Conservation (phyloP, 2,888 invertebrate genomes). For the Heliconius hortense region DNA sequence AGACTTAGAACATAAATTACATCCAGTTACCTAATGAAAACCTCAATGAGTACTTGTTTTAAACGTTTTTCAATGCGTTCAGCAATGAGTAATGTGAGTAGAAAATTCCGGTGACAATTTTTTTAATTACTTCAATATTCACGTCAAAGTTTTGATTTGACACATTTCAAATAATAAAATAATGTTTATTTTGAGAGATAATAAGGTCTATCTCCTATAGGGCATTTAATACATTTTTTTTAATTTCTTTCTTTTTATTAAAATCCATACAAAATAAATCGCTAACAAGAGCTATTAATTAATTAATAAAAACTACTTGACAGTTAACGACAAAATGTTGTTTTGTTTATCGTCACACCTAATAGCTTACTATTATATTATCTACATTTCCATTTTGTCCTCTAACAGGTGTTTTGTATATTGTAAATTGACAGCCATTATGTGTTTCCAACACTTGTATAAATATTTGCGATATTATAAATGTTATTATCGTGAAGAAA, state of each 20-base stretch:
- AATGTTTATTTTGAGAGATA: background rate
- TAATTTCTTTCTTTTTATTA: background rate
- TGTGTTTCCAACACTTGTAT: conserved; percentile 51
- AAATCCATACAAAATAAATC: background rate
- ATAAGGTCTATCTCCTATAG: background rate
- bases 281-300: background rate
- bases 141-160: too few relatives aligned
- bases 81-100: too few relatives aligned
- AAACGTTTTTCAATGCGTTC: too few relatives aligned
- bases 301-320: background rate
- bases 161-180: background rate
- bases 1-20: too few relatives aligned
- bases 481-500: conserved; percentile 45
- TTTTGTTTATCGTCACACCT: conserved; percentile 8
- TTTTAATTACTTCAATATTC: too few relatives aligned
- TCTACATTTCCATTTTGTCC: background rate
- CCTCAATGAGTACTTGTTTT: too few relatives aligned
- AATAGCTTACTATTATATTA: background rate
- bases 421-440: conserved; percentile 2
- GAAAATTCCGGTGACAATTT: too few relatives aligned
- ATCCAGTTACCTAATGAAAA: too few relatives aligned
- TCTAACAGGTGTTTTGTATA: conserved; percentile 6
- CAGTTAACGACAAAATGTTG: background rate
- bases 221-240: background rate
- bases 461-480: conserved; percentile 49